Evolutionary conservation across 2,888 invertebrate genomes (phyloP), one percentile per base, ranked within the genome.

Genomic region (Cacoxenus indagator): DNA sequence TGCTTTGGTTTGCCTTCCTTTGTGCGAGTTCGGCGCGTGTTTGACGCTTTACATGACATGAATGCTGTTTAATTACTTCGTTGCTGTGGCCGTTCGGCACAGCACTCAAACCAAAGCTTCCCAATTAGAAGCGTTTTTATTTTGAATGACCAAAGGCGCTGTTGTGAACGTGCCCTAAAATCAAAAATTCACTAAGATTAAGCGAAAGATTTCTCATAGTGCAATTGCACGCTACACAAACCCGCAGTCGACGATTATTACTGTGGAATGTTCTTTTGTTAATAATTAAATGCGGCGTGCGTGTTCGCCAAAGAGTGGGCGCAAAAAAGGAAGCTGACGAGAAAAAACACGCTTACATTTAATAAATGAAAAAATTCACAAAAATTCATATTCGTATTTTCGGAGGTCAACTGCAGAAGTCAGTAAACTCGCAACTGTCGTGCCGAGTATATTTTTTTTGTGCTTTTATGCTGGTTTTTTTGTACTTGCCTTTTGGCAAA

Each of bases 391-490:
- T 66, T 26, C 70, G 65, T 72, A 75, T 78, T 55, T 74, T 70
- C 77, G 81, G 83, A 83, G 80, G 82, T 82, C 80, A 83, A 70
- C 67, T 70, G 73, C 70, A 75, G 72, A 14, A 51, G 51, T 76
- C 77, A 73, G 75, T 66, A 68, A 76, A 75, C 75, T 45, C 45
- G 24, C 61, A 62, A 62, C 43, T n/a, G 24, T 27, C 19, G 26
- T 55, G 14, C 26, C 11, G 26, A 26, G 5, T 54, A 0, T 55
- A 4, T 24, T 55, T 4, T 55, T 26, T 55, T 55, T 27, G 1
- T 27, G 11, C 4, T 55, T 55, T 55, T 5, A 14, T 55, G 26
- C 4, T 26, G 5, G n/a, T 48, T 19, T 51, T 51, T 27, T 55
- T 24, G 27, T 4, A 17, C n/a, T 11, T 43, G 8, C 19, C 19